These are phyloP conservation scores for Lycopodina hypogea DNA, from an alignment of 37 sponge, comb jelly and placozoan genomes.

Conservation along the genomic window DNA sequence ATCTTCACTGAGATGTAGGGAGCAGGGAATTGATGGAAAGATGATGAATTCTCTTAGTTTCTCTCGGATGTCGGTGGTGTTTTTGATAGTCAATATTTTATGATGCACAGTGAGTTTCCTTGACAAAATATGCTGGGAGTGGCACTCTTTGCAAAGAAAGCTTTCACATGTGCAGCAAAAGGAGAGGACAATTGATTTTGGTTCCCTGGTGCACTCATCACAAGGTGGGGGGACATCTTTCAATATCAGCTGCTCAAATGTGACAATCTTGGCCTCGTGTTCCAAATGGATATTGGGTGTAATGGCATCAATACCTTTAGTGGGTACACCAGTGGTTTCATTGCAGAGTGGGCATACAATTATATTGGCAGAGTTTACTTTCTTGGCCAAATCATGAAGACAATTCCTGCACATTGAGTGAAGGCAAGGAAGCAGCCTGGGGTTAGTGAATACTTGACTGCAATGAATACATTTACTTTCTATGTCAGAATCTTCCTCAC, in stretches of 20 bases:
- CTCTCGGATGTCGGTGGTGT: background rate
- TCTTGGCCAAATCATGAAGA: background rate
- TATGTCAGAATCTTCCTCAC: no score
- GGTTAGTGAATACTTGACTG: background rate
- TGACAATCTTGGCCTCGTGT: conserved; percentile 3
- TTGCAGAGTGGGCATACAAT: background rate
- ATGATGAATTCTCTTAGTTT: background rate
- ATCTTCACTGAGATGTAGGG: background rate
- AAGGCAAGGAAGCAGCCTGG: conserved; percentile 21
- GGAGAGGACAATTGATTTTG: background rate
- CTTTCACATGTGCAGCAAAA: conserved; percentile 25
- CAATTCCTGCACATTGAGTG: conserved; percentile 21
- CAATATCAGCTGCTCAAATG: background rate
- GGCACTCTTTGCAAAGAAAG: conserved; percentile 25
- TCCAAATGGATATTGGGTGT: conserved; percentile 2
- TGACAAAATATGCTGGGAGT: conserved; percentile 4
- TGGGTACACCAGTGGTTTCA: background rate
- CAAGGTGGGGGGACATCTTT: background rate
- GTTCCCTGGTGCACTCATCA: conserved; percentile 16
- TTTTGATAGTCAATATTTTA: background rate
- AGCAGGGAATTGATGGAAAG: background rate
- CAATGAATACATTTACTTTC: conserved; percentile 8
- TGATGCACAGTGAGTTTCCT: background rate
- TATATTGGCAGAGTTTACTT: background rate
- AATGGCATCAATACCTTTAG: conserved; percentile 2